Evolutionary conservation across 2,888 invertebrate species (phyloP).

Genomic region (Hyposoter didymator): DNA sequence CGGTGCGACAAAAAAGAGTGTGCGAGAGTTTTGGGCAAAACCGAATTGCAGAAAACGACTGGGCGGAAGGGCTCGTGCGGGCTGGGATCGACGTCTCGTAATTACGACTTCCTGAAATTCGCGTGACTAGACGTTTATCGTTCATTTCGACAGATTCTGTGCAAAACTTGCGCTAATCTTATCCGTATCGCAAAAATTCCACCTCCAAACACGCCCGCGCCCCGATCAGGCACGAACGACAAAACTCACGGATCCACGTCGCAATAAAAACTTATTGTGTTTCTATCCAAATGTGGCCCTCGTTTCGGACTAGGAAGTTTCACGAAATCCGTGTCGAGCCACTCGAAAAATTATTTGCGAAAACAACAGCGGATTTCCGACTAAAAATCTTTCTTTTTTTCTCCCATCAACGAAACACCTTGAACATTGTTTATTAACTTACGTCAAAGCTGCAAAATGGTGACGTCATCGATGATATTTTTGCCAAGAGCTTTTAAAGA

Average conservation of each 20-base stretch:
- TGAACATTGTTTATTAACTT: background rate
- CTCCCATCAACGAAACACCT: background rate
- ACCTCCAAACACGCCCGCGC: background rate
- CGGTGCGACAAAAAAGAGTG: slow-evolving; percentile 3
- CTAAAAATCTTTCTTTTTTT: background rate
- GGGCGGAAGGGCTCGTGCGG: slow-evolving; percentile 35
- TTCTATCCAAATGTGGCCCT: slow-evolving; percentile 28
- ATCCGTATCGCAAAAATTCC: background rate
- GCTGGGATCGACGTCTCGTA: slow-evolving; percentile 50
- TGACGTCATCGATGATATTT: no score
- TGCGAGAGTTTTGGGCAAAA: slow-evolving; percentile 1
- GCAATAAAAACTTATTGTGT: slow-evolving; percentile 10
- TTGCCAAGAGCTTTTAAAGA: no score
- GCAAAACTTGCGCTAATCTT: slow-evolving; percentile 8
- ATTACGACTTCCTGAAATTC: slow-evolving; percentile 65
- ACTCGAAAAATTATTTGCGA: background rate
- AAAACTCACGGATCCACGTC: slow-evolving; percentile 27
- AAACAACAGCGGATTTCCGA: background rate
- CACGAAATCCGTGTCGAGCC: background rate
- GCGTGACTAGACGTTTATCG: slow-evolving; percentile 63
- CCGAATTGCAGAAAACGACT: slow-evolving; percentile 21
- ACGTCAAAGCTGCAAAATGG: no score
- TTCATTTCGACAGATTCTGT: background rate
- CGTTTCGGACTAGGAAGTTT: background rate
- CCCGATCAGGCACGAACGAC: background rate